Evolutionary conservation across 2,888 invertebrate genomes (phyloP), one percentile per base, ranked within the genome.

Genomic region (Eupithecia subumbrata): DNA sequence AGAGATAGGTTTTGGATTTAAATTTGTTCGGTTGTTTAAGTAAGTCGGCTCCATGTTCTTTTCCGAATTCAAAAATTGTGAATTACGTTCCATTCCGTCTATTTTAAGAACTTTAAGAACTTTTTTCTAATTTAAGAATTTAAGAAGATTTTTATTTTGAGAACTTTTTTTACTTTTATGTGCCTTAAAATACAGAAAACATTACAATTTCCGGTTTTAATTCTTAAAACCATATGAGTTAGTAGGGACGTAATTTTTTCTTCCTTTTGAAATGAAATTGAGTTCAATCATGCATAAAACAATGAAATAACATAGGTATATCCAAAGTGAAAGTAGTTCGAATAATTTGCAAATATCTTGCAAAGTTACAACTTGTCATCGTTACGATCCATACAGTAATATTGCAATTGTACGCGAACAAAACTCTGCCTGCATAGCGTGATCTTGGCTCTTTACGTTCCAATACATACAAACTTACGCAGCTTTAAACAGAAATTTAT

Each of bases 391-490:
- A 79, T 89, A 87, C 88, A 85, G 85, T 76, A 82, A 76, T 80
- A 80, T 86, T 87, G 91, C 89, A 90, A 91, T 91, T 91, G 92
- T 91, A 84, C 85, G 84, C 87, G 82, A 80, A 80, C 83, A 85
- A 86, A 88, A 88, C 86, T 86, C 86, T 87, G 86, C 86, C 86
- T 86, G 88, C 86, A 81, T 85, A 87, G 90, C 89, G 90, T 91
- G 91, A 91, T 91, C 88, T 87, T 88, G 89, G 89, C 91, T 90
- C 90, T 90, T 89, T 91, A 88, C 86, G 90, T 89, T 84, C 82
- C 82, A 82, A 78, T 69, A 83, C 85, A 84, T 82, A 76, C 64
- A 80, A 82, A 78, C 64, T 71, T 75, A 80, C 79, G 72, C 78
- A 40, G 2, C 71, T 22, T 25, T 45, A 78, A 76, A 76, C 48